Evolutionary conservation across 2,113 vertebrate species (phyloP).

Genomic region (Proterorhinus semilunaris): DNA sequence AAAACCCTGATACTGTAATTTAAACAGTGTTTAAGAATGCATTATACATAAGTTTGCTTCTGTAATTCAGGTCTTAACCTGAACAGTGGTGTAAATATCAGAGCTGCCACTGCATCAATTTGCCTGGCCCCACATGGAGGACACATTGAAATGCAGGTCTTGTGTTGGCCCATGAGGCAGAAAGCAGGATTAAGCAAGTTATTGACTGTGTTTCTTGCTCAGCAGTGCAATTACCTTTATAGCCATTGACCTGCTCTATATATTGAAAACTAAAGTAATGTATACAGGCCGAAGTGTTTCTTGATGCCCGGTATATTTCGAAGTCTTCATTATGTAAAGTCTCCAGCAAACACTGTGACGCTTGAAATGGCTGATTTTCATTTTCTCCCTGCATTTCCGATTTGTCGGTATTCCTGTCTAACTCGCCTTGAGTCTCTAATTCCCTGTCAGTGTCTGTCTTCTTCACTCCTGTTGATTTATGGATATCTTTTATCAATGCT

Average conservation of each 20-base stretch:
- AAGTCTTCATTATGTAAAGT: slow-evolving; percentile 7
- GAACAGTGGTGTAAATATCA: no score
- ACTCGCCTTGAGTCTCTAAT: slow-evolving; percentile 19
- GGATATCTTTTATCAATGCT: slow-evolving; percentile 61
- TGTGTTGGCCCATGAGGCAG: slow-evolving; percentile 7
- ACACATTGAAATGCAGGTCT: neutral
- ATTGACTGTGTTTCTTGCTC: slow-evolving; percentile 45
- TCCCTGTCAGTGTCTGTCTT: slow-evolving; percentile 9
- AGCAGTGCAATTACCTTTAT: slow-evolving; percentile 36
- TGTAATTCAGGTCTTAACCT: no score
- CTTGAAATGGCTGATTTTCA: slow-evolving; percentile 9
- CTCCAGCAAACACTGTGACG: slow-evolving; percentile 7
- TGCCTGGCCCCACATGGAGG: neutral
- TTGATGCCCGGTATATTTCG: neutral
- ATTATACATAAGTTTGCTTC: no score
- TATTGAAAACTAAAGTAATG: neutral
- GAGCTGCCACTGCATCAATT: neutral
- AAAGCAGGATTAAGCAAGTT: slow-evolving; percentile 23
- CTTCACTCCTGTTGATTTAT: slow-evolving; percentile 54
- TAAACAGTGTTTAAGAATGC: no score
- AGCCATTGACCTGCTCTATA: neutral
- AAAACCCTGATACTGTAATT: no score
- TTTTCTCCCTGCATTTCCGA: slow-evolving; percentile 15
- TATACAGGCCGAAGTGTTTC: neutral
- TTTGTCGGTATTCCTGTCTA: slow-evolving; percentile 3